Conservation (phyloP, 2,888 invertebrate genomes). For the Aporophyla lueneburgensis region DNA sequence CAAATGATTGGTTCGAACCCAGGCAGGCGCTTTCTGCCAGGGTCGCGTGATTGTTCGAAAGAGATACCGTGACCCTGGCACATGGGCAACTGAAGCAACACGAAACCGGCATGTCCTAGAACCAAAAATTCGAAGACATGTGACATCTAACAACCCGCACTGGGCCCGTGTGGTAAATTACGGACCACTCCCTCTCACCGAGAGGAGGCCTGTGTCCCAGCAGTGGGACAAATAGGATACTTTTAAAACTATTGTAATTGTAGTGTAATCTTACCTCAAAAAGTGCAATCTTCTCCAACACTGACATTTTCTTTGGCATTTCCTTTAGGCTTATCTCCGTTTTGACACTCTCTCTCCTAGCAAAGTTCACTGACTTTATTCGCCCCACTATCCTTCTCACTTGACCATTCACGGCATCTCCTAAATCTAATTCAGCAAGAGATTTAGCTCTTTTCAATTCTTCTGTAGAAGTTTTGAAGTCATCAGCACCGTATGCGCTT, state of each 20-base stretch:
- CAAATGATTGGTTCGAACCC: no score
- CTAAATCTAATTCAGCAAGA: conserved; percentile 78
- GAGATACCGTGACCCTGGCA: no score
- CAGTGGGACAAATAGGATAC: no score
- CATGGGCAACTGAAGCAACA: no score
- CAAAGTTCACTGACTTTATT: conserved; percentile 79
- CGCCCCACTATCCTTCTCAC: conserved; percentile 77
- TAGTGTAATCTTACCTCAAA: conserved; percentile 84
- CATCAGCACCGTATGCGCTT: conserved; percentile 43
- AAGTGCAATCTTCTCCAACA: conserved; percentile 83
- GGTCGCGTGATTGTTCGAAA: no score
- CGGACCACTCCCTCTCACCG: no score
- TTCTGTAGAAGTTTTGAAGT: conserved; percentile 56
- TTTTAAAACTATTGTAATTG: not conserved
- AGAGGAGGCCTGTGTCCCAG: no score
- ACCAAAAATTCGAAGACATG: no score
- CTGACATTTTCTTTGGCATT: conserved; percentile 78
- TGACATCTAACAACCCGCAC: no score
- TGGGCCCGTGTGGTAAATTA: no score
- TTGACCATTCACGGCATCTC: conserved; percentile 77
- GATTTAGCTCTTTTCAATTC: conserved; percentile 73
- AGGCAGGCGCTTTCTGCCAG: no score
- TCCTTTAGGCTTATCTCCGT: conserved; percentile 77
- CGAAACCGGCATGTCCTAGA: no score
- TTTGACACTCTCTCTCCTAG: conserved; percentile 59